These are phyloP conservation scores for Habrosyne pyritoides DNA, from an alignment of 2,888 invertebrate genomes.

Conservation along the genomic window DNA sequence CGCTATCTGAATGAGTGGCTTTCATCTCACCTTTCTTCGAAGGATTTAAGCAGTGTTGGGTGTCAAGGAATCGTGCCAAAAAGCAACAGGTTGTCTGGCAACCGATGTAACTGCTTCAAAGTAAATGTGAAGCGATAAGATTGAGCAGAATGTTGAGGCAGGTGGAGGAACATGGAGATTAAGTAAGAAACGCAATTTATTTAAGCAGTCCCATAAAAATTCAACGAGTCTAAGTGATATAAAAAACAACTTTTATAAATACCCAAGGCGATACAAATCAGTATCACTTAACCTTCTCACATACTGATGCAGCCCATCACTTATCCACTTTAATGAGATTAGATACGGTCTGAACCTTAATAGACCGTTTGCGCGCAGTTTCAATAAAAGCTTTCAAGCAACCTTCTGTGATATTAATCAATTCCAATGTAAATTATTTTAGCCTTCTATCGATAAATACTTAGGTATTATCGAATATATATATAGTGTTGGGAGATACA, in stretches of 20 bases:
- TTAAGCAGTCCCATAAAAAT: background rate
- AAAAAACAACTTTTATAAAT: background rate
- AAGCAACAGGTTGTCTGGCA: background rate
- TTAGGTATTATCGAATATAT: background rate
- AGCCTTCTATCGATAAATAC: background rate
- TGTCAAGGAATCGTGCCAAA: background rate
- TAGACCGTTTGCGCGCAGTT: background rate
- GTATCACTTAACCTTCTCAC: background rate
- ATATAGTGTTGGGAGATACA: no score
- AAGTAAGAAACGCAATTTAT: background rate
- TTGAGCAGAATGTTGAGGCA: background rate
- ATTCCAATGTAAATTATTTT: slow-evolving; percentile 1
- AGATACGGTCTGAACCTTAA: slow-evolving; percentile 1
- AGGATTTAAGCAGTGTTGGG: background rate
- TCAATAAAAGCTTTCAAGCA: background rate
- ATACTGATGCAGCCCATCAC: slow-evolving; percentile 16
- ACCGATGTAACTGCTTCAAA: background rate
- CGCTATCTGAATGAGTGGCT: background rate
- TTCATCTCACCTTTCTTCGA: background rate
- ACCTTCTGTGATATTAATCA: slow-evolving; percentile 3
- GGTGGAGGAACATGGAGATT: background rate
- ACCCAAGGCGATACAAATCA: background rate
- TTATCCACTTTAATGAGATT: slow-evolving; percentile 2
- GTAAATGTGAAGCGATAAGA: background rate
- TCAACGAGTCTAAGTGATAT: background rate